These are phyloP conservation scores for Brachionus manjavacas DNA, from an alignment of 1,140 invertebrate genomes.

Conservation along the genomic window DNA sequence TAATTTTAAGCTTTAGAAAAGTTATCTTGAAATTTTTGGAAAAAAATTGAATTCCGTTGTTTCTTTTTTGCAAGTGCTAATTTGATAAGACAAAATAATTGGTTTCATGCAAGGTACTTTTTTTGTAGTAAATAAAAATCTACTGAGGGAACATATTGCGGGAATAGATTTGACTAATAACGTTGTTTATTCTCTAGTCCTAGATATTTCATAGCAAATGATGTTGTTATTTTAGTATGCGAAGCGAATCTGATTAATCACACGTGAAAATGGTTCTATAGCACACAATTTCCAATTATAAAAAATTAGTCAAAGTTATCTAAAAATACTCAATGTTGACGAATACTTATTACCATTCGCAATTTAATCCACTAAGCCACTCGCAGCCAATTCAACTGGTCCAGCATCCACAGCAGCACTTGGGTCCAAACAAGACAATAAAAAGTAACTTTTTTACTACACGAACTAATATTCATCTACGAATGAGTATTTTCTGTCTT, in stretches of 20 bases:
- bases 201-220: not conserved
- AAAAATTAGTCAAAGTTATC: not conserved
- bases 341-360: not conserved
- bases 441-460: not conserved
- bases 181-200: not conserved
- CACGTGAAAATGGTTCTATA: not conserved
- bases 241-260: not conserved
- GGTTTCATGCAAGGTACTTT: not conserved
- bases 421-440: no score
- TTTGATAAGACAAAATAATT: not conserved
- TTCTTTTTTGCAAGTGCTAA: not conserved
- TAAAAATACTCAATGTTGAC: constrained; percentile 30
- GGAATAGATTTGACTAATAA: not conserved
- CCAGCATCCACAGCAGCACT: not conserved
- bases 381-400: not conserved
- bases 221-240: not conserved
- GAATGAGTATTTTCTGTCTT: not conserved
- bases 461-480: not conserved
- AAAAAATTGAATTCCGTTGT: no score
- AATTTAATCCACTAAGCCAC: not conserved
- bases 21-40: no score
- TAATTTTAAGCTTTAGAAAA: no score
- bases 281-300: not conserved
- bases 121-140: not conserved
- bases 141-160: not conserved